Evolutionary conservation across 2,113 vertebrate species (phyloP).

Genomic region (Festucalex cinctus): DNA sequence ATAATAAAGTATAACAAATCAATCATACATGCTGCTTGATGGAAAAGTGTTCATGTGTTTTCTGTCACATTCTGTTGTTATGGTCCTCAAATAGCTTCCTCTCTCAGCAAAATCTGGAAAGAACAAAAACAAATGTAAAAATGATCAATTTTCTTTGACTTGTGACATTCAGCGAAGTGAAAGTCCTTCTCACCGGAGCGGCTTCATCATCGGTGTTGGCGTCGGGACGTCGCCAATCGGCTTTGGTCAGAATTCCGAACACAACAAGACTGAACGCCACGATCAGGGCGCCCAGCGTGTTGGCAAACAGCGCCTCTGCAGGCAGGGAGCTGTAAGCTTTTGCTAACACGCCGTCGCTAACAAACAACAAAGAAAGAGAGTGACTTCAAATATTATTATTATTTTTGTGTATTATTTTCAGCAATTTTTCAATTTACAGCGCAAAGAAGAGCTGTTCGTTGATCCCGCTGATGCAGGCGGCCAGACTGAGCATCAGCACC

Average conservation of each 20-base stretch:
- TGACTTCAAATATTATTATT: too few relatives aligned
- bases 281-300: slow-evolving; percentile 16
- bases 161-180: background rate
- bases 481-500: slow-evolving; percentile 23
- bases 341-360: background rate
- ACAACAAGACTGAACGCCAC: slow-evolving; percentile 25
- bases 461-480: slow-evolving; percentile 34
- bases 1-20: background rate
- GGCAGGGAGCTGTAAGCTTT: slow-evolving; percentile 4
- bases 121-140: background rate
- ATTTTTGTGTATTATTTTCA: too few relatives aligned
- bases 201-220: background rate
- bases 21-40: background rate
- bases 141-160: background rate
- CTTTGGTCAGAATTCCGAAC: slow-evolving; percentile 24
- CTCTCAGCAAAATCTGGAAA: slow-evolving; percentile 1
- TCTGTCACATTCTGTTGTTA: background rate
- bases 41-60: background rate
- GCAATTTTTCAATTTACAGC: slow-evolving; percentile 6
- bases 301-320: slow-evolving; percentile 24
- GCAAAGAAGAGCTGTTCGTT: slow-evolving; percentile 25
- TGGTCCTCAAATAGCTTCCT: slow-evolving; percentile 5
- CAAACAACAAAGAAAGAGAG: background rate
- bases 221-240: background rate
- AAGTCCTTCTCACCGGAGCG: background rate